phyloP scores from a whole-genome alignment of 2,797 vertebrate species.

The Xiphophorus birchmanni region DNA sequence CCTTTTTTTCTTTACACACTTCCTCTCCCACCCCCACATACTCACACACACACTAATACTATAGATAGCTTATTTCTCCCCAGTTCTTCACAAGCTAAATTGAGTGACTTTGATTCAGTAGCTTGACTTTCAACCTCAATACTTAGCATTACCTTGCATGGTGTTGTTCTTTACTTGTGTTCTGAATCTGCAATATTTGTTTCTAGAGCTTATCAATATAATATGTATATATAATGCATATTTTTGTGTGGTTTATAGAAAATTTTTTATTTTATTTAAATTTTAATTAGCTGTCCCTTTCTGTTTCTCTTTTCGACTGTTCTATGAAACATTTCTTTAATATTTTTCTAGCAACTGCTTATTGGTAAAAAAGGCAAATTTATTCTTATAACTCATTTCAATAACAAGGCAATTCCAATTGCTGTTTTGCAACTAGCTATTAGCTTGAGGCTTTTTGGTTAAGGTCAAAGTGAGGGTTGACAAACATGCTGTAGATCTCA shows the following conservation, averaged over 20 bases:
- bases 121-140: conserved; percentile 47
- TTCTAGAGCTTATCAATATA: background rate
- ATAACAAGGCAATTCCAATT: too few species aligned
- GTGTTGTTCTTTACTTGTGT: background rate
- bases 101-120: conserved; percentile 55
- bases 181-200: background rate
- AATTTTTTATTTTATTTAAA: background rate
- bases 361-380: background rate
- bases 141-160: conserved; percentile 33
- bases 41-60: conserved; percentile 32
- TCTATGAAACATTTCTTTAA: background rate
- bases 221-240: too few species aligned
- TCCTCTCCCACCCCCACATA: conserved; percentile 9
- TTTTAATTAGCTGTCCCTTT: background rate
- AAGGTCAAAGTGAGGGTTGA: background rate
- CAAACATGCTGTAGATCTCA: background rate
- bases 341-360: background rate
- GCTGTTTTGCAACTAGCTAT: background rate
- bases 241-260: background rate
- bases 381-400: background rate
- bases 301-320: background rate
- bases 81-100: conserved; percentile 52
- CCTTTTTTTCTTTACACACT: conserved; percentile 46
- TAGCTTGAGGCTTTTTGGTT: background rate
- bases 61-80: conserved; percentile 55